phyloP scores from a whole-genome alignment of 2,797 vertebrate genomes.

The Melanotaenia parkinsoni region DNA sequence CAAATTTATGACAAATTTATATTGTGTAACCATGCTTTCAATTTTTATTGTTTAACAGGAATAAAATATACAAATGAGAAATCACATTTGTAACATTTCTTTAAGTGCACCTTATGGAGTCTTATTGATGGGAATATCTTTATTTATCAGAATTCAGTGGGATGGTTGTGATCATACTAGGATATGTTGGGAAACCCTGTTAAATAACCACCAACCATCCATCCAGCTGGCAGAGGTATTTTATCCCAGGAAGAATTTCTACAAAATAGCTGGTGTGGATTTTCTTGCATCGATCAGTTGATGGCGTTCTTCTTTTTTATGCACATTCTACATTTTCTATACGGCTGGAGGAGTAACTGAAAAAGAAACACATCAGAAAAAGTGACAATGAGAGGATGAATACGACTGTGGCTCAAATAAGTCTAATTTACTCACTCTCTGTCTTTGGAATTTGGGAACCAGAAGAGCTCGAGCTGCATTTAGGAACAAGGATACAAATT shows the following conservation, averaged over 20 bases:
- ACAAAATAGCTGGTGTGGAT: constrained; percentile 29
- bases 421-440: constrained; percentile 72
- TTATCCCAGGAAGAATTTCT: constrained; percentile 27
- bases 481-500: constrained; percentile 3
- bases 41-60: constrained; percentile 30
- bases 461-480: constrained; percentile 73
- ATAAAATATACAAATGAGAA: constrained; percentile 36
- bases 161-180: not conserved
- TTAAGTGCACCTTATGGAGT: constrained; percentile 24
- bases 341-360: constrained; percentile 83
- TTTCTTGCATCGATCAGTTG: constrained; percentile 25
- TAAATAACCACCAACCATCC: constrained; percentile 17
- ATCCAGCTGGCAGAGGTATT: constrained; percentile 33
- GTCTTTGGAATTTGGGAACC: constrained; percentile 78
- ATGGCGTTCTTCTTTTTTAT: constrained; percentile 17
- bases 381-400: not conserved
- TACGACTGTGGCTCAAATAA: not conserved
- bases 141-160: not conserved
- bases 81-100: constrained; percentile 23
- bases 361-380: constrained; percentile 10
- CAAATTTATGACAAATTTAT: constrained; percentile 6
- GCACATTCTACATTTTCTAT: constrained; percentile 54
- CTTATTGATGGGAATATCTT: constrained; percentile 13
- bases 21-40: constrained; percentile 51
- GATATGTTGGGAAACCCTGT: constrained; percentile 27